Evolutionary conservation across 2,888 invertebrate species (phyloP), one percentile per base, ranked within the genome.

Genomic region (Cephus pulcher): DNA sequence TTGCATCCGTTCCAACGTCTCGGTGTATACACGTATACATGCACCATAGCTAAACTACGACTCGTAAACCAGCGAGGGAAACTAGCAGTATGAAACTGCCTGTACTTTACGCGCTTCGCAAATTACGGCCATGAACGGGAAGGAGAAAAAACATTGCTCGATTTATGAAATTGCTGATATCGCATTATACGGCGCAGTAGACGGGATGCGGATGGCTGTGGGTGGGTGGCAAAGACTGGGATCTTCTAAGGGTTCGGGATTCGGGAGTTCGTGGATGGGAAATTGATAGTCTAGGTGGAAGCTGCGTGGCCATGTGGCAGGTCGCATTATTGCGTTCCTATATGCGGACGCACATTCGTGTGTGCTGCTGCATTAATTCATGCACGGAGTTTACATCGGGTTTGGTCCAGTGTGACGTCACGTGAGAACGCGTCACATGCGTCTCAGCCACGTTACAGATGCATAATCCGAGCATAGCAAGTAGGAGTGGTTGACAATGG

Each of bases 361-460:
- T 88, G 87, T 89, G 89, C 86, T 84, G 87, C 85, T 87, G 89
- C 87, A 90, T 90, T 90, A 90, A 90, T 90, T 89, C 89, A 89
- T 88, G 87, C 87, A 84, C 83, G 86, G 84, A 84, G 56, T 86
- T 84, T 85, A 71, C 74, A 77, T 74, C 33, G 76, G 69, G 74
- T 77, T 76, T 80, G 78, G 84, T 85, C 82, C 84, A 84, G 82
- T 81, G 83, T 82, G 85, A 82, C 85, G 84, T 85, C 89, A 88
- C 86, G 87, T 90, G 89, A 88, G 90, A 90, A 89, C 83, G 82
- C 85, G 87, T 86, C 90, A 90, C 86, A 84, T 90, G 89, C 81
- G 81, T 82, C 78, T 75, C 78, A 56, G 56, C 56, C 56, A 9
- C 1, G 56, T 56, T 56, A 56, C 56, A 9, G 56, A 56, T 56